Conservation (phyloP, 2,797 vertebrate species). For the Sebastes umbrosus region DNA sequence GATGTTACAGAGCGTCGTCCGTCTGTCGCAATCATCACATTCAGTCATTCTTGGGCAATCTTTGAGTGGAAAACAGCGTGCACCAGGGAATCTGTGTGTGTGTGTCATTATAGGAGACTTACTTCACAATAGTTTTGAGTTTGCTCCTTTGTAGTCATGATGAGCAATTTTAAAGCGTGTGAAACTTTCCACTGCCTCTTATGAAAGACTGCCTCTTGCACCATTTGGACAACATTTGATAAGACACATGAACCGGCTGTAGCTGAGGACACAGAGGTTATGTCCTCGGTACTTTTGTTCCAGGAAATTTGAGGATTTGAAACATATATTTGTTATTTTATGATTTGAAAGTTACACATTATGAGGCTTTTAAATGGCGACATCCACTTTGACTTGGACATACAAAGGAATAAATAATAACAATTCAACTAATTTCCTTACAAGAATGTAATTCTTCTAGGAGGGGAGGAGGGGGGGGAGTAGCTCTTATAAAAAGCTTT, state of each 20-base stretch:
- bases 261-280: not conserved
- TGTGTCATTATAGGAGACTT: slow-evolving; percentile 18
- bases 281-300: not conserved
- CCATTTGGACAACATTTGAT: slow-evolving; percentile 15
- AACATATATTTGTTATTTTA: not conserved
- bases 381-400: not conserved
- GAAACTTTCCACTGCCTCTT: slow-evolving; percentile 27
- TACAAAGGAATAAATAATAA: not conserved
- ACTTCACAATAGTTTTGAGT: slow-evolving; percentile 27
- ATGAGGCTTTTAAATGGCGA: not conserved
- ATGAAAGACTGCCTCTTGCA: slow-evolving; percentile 22
- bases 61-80: slow-evolving; percentile 39
- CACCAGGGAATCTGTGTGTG: slow-evolving; percentile 24
- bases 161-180: slow-evolving; percentile 18
- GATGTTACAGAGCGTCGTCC: slow-evolving; percentile 51
- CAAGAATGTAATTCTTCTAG: not conserved
- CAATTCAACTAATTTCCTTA: not conserved
- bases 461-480: not conserved
- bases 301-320: not conserved
- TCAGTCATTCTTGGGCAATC: slow-evolving; percentile 54
- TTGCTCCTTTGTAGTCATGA: slow-evolving; percentile 14
- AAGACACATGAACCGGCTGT: not conserved
- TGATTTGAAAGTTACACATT: not conserved
- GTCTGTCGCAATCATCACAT: slow-evolving; percentile 64
- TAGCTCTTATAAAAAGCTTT: not conserved